These are phyloP conservation scores for Acanthosepion pharaonis DNA, from an alignment of 2,888 invertebrate species.

Conservation along the genomic window DNA sequence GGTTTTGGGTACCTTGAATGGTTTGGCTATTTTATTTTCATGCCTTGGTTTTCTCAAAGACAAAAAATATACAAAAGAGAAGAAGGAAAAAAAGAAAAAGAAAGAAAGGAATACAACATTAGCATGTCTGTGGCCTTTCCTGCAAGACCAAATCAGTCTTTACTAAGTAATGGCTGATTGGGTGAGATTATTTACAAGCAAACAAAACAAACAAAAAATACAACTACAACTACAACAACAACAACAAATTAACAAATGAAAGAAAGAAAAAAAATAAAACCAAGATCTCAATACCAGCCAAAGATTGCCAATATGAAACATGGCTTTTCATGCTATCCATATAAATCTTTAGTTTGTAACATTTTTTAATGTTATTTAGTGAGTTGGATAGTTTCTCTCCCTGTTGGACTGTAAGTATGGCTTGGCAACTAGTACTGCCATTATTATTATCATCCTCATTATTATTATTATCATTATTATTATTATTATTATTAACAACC, in stretches of 20 bases:
- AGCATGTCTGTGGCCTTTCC: constrained; percentile 45
- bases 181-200: constrained; percentile 37
- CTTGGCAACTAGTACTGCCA: background rate
- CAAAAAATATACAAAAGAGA: background rate
- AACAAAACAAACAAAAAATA: background rate
- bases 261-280: background rate
- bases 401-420: background rate
- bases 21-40: background rate
- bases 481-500: background rate
- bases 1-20: background rate
- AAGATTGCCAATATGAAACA: constrained; percentile 37
- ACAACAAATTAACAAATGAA: background rate
- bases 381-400: background rate
- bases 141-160: background rate
- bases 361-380: constrained; percentile 23
- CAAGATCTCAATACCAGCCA: constrained; percentile 46
- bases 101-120: constrained; percentile 41
- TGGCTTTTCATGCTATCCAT: constrained; percentile 40
- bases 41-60: constrained; percentile 33
- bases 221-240: background rate
- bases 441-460: background rate
- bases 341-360: constrained; percentile 7
- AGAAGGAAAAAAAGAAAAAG: no score
- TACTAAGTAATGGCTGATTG: background rate
- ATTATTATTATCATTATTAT: constrained; percentile 12